phyloP scores from a whole-genome alignment of 2,113 vertebrate genomes.

The Pogonocichla stellata region DNA sequence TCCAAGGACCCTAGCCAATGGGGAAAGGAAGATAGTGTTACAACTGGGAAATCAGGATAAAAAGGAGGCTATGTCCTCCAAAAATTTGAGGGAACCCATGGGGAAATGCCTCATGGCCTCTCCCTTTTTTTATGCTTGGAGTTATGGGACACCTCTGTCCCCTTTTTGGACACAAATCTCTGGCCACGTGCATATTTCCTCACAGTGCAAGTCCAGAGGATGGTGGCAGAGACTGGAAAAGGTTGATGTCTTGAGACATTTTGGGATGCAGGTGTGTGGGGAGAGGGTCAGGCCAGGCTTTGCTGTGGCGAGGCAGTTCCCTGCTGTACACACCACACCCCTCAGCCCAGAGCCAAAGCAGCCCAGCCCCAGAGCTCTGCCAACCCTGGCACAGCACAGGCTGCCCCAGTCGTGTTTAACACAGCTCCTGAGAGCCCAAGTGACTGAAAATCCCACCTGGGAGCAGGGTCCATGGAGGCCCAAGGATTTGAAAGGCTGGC shows the following conservation, averaged over 20 bases:
- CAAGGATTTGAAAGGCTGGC: not conserved
- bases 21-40: not conserved
- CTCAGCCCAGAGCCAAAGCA: too few relatives aligned
- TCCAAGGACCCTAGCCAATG: not conserved
- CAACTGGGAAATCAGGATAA: accelerated
- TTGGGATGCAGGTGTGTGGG: accelerated
- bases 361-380: not conserved
- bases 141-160: too few relatives aligned
- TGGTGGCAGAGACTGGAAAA: not conserved
- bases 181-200: accelerated
- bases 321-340: not conserved
- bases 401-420: too few relatives aligned
- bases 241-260: accelerated
- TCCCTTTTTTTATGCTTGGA: not conserved
- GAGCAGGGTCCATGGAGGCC: accelerated
- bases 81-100: accelerated
- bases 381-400: accelerated
- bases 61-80: not conserved
- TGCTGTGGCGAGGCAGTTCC: not conserved
- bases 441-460: not conserved
- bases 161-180: not conserved
- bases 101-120: not conserved
- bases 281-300: too few relatives aligned
- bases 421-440: not conserved
- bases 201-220: accelerated